A percentile compares a stretch with the other conserved stretches of the same genome.
These are phyloP conservation scores for Babyrousa celebensis DNA, from an alignment of 2,797 vertebrate genomes.

Conservation along the genomic window DNA sequence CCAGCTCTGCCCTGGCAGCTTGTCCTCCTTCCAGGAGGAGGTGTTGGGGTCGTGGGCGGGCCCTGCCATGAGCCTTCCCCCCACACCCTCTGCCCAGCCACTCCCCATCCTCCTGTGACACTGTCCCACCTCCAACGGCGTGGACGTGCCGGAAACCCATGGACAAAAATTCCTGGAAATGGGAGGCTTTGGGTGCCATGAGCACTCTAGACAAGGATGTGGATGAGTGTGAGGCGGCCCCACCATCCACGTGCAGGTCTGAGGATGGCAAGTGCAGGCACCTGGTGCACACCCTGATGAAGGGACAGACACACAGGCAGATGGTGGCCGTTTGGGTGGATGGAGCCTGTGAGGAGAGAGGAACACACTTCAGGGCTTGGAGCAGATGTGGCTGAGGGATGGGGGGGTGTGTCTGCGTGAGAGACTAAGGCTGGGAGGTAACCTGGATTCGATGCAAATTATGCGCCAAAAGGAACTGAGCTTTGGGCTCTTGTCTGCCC, in stretches of 20 bases:
- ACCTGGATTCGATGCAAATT: not conserved
- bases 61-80: rapidly evolving
- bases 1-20: not conserved
- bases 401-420: too few species aligned
- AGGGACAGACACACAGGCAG: not conserved
- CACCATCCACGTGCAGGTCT: rapidly evolving
- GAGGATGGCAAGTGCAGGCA: not conserved
- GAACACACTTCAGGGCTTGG: not conserved
- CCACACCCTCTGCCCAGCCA: rapidly evolving
- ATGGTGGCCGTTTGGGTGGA: rapidly evolving
- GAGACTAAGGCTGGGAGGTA: not conserved
- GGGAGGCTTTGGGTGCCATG: rapidly evolving
- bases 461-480: not conserved
- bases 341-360: not conserved
- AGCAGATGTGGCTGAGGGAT: not conserved
- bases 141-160: rapidly evolving
- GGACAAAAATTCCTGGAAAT: too few species aligned
- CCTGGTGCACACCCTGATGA: too few species aligned
- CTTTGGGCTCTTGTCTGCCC: not conserved
- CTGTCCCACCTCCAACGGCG: not conserved
- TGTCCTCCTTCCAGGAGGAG: not conserved
- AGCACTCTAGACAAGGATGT: rapidly evolving
- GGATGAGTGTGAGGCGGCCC: rapidly evolving
- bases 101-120: rapidly evolving
- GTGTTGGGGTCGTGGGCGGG: rapidly evolving